Evolutionary conservation across 2,113 vertebrate genomes (phyloP), one percentile per base, ranked within the genome.

Genomic region (Tylochromis polylepis): DNA sequence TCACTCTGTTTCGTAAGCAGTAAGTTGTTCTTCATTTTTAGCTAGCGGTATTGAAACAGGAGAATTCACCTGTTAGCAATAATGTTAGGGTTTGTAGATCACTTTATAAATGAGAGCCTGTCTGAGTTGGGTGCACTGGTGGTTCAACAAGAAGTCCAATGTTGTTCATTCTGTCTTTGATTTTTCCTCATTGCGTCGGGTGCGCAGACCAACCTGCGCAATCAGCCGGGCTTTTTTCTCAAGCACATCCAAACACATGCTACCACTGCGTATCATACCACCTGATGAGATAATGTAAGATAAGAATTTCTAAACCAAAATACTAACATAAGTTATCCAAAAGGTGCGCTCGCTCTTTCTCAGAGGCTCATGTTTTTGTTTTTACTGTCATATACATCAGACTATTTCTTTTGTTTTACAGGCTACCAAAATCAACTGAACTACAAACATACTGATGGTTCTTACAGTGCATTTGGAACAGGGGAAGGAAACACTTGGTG

Each of bases 361-460:
- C 56, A 58, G 56, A 58, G 57, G 7, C 24, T 58, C 57, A 2
- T 62, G 59, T 11, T 62, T 62, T 11, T 11, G 1, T 6, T 62
- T 62, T 62, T 62, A 31, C 31, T 62, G 31, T 62, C 59, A 36
- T 10, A 2, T n/a, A n/a, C 38, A 18, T 75, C 22, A 11, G 5
- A 16, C 18, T 49, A 29, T 38, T 70, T 55, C 14, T 82, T 0
- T 60, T 80, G 2, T 78, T 29, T 4, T 6, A 31, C 89, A 98
- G 98, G 98, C 15, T 98, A 98, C 90, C 97, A 98, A 93, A 95
- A 89, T 58, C 96, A 99, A 16, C 95, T 98, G 38, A 97, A 95
- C 87, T 99, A 98, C 92, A 97, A 96, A 80, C 96, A 97, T 16
- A 0, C 0, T 0, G 93, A 96, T 0, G 97, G 98, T 1, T 96